Base-by-base conservation (phyloP, 2,888 invertebrate genomes). In the Dyspetes luteomarginatus region DNA sequence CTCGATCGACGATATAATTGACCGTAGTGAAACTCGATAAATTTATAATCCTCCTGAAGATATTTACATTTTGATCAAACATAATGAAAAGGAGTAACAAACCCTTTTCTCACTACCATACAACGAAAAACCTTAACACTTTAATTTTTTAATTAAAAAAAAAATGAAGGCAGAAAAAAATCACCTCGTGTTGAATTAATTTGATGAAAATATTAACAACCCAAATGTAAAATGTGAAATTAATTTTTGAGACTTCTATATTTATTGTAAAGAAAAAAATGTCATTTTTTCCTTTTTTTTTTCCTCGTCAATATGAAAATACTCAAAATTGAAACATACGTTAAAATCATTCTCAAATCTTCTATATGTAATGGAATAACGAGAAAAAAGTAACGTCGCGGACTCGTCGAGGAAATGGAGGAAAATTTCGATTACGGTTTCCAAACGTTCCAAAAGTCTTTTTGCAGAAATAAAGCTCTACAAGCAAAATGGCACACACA, bases 41-140 rank as follows among this genome's bases (percentile, higher is more conserved):
- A 62, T 15, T 71, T 50, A 4, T 43, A 71, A 71, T 52, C 50
- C 28, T n/a, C n/a, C 19, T 28, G 60, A 26, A n/a, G 22, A 62
- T 24, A 43, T 41, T 60, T 60, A 43, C 15, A 4, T 36, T 36
- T 12, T 5, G 28, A 68, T 36, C 3, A 45, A 28, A 67, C 7
- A 67, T 19, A 24, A 4, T 4, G 17, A 5, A 26, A 15, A 48
- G 48, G 48, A 19, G 15, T 12, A 7, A 1, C 9, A n/a, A n/a
- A n/a, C n/a, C n/a, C n/a, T n/a, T n/a, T n/a, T n/a, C n/a, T n/a
- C n/a, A n/a, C n/a, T n/a, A n/a, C n/a, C n/a, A n/a, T n/a, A n/a
- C n/a, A n/a, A n/a, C n/a, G n/a, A n/a, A n/a, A n/a, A n/a, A n/a
- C n/a, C n/a, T n/a, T n/a, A n/a, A n/a, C n/a, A n/a, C n/a, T n/a